phyloP scores from a whole-genome alignment of 2,888 invertebrate species.

The Euclidia mi region DNA sequence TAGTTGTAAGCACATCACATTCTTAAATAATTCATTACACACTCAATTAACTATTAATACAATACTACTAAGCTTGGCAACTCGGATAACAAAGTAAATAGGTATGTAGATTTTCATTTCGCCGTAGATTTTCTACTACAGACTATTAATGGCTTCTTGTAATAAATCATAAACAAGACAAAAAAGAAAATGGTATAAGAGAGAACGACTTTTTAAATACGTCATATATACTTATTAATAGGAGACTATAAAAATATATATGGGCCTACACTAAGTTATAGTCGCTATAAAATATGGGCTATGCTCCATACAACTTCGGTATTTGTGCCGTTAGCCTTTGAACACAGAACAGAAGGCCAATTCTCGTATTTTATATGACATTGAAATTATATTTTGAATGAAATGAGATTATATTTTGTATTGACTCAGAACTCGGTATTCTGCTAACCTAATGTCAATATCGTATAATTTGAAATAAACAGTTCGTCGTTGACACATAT shows the following conservation, averaged over 20 bases:
- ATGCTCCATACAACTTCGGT: background rate
- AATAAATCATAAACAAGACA: background rate
- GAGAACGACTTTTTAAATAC: background rate
- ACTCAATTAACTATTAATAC: no score
- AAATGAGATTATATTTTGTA: no score
- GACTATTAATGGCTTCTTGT: background rate
- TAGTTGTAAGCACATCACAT: no score
- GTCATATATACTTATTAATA: constrained; percentile 4
- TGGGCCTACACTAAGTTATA: background rate
- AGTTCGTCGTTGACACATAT: no score
- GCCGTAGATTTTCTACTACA: background rate
- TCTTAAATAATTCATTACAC: no score
- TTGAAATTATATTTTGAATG: no score
- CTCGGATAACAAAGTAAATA: no score
- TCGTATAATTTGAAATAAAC: no score
- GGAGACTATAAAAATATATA: constrained; percentile 8
- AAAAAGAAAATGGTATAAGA: background rate
- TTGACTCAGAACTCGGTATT: no score
- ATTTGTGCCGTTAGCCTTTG: constrained; percentile 4
- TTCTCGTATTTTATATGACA: no score
- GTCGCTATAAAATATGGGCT: constrained; percentile 9
- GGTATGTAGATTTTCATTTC: background rate
- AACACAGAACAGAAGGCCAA: constrained; percentile 22
- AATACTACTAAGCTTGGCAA: no score
- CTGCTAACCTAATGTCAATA: no score